phyloP scores from a whole-genome alignment of 2,113 vertebrate genomes.

The Platichthys flesus region DNA sequence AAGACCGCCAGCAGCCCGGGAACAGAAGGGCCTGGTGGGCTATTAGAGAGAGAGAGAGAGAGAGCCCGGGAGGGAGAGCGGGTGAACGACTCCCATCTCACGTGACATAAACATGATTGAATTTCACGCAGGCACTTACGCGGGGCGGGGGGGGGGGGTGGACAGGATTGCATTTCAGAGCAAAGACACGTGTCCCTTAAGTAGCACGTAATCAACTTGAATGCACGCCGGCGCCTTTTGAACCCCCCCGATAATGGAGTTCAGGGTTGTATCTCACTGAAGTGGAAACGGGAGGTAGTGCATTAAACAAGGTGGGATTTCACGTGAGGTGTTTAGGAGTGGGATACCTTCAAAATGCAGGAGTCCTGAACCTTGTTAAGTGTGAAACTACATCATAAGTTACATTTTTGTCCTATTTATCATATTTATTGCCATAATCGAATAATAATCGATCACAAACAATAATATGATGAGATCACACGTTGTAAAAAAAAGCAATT shows the following conservation, averaged over 20 bases:
- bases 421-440: too few relatives aligned
- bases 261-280: constrained; percentile 33
- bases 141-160: constrained; percentile 31
- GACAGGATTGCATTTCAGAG: constrained; percentile 63
- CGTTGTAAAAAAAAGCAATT: too few relatives aligned
- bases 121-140: constrained; percentile 74
- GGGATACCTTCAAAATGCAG: neutral
- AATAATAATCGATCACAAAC: too few relatives aligned
- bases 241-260: constrained; percentile 49
- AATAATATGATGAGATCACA: too few relatives aligned
- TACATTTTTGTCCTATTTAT: too few relatives aligned
- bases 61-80: constrained; percentile 43
- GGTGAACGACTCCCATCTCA: constrained; percentile 63
- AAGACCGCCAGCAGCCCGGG: constrained; percentile 17
- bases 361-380: neutral
- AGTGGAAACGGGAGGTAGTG: neutral
- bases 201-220: constrained; percentile 70
- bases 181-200: constrained; percentile 65
- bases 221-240: constrained; percentile 28
- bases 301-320: neutral
- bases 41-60: constrained; percentile 48
- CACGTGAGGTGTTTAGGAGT: neutral
- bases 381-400: too few relatives aligned
- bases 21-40: constrained; percentile 37
- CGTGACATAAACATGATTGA: constrained; percentile 65